These are phyloP conservation scores for Vollenhovia emeryi DNA, from an alignment of 1,140 invertebrate genomes.

Conservation along the genomic window DNA sequence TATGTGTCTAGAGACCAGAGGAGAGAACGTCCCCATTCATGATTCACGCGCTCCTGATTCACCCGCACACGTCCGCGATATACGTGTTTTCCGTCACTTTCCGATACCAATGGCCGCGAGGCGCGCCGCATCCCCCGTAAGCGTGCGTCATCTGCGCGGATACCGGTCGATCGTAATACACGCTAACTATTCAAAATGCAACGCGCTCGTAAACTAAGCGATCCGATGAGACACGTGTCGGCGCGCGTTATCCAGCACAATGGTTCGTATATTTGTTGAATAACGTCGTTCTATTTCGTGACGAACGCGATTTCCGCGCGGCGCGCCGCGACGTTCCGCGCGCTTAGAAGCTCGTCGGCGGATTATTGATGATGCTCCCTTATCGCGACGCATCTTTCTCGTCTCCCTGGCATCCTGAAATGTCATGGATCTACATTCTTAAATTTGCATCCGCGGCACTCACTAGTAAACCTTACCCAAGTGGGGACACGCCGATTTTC, in stretches of 20 bases:
- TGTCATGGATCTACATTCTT: neutral
- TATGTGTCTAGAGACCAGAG: neutral
- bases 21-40: constrained; percentile 42
- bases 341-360: neutral
- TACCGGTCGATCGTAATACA: neutral
- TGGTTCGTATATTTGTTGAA: neutral
- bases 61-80: neutral
- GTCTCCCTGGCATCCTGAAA: neutral
- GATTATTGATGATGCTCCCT: constrained; percentile 22
- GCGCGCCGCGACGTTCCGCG: too few relatives aligned
- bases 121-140: neutral
- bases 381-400: neutral
- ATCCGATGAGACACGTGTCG: neutral
- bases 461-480: too few relatives aligned
- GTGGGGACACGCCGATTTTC: too few relatives aligned
- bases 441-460: neutral
- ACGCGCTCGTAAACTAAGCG: neutral
- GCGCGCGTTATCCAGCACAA: neutral
- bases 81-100: constrained; percentile 1
- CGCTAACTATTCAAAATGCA: constrained; percentile 24
- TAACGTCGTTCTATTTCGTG: neutral
- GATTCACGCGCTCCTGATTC: constrained; percentile 22
- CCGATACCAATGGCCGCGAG: constrained; percentile 4
- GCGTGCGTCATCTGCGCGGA: neutral
- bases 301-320: constrained; percentile 21